Conservation (phyloP, 2,797 vertebrate species). For the Selene dorsalis region DNA sequence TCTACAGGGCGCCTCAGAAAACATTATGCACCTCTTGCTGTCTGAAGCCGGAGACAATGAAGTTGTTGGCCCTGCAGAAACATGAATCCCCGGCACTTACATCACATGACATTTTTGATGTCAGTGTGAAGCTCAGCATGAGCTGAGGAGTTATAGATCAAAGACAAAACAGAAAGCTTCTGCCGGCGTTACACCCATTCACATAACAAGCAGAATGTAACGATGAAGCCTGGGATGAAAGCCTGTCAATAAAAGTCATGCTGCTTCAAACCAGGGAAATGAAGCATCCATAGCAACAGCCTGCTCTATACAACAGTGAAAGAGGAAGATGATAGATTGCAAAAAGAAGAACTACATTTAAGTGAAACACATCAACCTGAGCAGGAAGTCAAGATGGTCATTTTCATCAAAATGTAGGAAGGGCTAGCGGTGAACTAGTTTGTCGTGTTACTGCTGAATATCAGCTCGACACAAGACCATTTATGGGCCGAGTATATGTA, state of each 20-base stretch:
- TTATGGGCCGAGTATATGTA: too few species aligned
- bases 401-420: not conserved
- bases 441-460: not conserved
- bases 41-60: not conserved
- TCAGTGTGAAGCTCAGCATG: not conserved
- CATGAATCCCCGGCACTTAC: not conserved
- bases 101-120: slow-evolving; percentile 27
- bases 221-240: slow-evolving; percentile 11
- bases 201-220: not conserved
- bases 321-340: not conserved
- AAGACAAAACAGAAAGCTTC: slow-evolving; percentile 19
- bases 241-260: slow-evolving; percentile 18
- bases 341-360: not conserved
- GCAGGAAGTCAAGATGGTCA: not conserved
- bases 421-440: not conserved
- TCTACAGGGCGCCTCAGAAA: not conserved
- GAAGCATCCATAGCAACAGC: slow-evolving; percentile 2
- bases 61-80: slow-evolving; percentile 12
- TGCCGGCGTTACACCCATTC: slow-evolving; percentile 11
- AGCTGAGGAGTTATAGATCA: slow-evolving; percentile 23
- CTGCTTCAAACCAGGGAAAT: slow-evolving; percentile 11
- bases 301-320: not conserved
- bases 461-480: too few species aligned
- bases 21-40: not conserved
- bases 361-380: not conserved